These are phyloP conservation scores for Paguma larvata DNA, from an alignment of 2,797 vertebrate genomes.

Conservation along the genomic window DNA sequence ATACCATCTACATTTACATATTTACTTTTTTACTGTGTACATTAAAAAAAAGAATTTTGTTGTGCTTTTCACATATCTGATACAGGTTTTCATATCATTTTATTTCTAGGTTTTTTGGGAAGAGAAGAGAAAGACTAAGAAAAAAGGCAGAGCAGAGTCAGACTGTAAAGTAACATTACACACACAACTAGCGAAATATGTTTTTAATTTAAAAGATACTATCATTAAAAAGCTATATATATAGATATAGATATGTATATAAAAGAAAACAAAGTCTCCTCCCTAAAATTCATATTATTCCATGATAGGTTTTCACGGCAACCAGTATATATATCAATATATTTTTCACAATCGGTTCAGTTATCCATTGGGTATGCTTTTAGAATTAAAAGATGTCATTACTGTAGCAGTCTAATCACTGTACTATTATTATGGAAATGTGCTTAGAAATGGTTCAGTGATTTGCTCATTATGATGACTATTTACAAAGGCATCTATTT, in stretches of 20 bases:
- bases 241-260: neutral
- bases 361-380: slow-evolving; percentile 68
- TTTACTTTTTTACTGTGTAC: slow-evolving; percentile 66
- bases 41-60: slow-evolving; percentile 72
- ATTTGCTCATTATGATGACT: slow-evolving; percentile 77
- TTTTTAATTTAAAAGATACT: slow-evolving; percentile 85
- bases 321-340: slow-evolving; percentile 74
- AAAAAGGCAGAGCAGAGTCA: neutral
- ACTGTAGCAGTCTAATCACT: slow-evolving; percentile 82
- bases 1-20: slow-evolving; percentile 50
- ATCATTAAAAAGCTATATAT: slow-evolving; percentile 83
- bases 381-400: slow-evolving; percentile 74
- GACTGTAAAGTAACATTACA: slow-evolving; percentile 76
- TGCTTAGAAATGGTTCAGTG: slow-evolving; percentile 84
- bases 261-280: slow-evolving; percentile 74
- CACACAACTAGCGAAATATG: slow-evolving; percentile 74
- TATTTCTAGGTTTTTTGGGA: slow-evolving; percentile 64
- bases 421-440: slow-evolving; percentile 85
- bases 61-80: slow-evolving; percentile 83
- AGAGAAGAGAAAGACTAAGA: slow-evolving; percentile 36
- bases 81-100: slow-evolving; percentile 68
- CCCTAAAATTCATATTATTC: slow-evolving; percentile 82
- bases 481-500: slow-evolving; percentile 89
- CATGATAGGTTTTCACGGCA: slow-evolving; percentile 81
- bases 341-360: slow-evolving; percentile 76